Conservation (phyloP, 1,140 invertebrate species). For the Pararge aegeria region DNA sequence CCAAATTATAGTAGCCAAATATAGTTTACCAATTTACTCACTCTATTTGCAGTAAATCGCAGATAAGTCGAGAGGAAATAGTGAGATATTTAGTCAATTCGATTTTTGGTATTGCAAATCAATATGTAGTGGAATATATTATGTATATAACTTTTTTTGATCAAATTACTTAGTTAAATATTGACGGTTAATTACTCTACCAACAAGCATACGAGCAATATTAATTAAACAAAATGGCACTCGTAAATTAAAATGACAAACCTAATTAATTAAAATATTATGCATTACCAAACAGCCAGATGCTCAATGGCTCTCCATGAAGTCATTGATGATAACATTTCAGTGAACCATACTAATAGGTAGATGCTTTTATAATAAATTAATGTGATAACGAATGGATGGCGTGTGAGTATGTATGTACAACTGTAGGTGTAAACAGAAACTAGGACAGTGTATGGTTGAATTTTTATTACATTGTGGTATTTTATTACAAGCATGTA, state of each 20-base stretch:
- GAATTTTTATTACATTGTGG: neutral
- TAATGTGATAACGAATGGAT: constrained; percentile 11
- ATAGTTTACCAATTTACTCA: too few species aligned
- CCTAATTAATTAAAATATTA: neutral
- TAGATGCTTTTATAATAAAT: constrained; percentile 3
- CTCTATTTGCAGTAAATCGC: too few species aligned
- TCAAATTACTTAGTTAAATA: neutral
- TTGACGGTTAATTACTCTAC: neutral
- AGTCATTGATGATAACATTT: constrained; percentile 6
- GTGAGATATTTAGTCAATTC: too few species aligned
- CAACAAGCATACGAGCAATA: neutral
- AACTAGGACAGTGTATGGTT: constrained; percentile 2
- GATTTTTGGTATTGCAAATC: too few species aligned
- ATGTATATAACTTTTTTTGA: too few species aligned
- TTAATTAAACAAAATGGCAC: neutral
- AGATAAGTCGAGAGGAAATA: too few species aligned
- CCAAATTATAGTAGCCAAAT: too few species aligned
- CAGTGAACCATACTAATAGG: constrained; percentile 1
- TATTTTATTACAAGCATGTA: constrained; percentile 1
- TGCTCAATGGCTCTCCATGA: neutral
- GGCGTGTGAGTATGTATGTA: neutral
- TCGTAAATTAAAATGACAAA: neutral
- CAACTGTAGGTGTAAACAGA: constrained; percentile 2
- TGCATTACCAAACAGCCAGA: constrained; percentile 1
- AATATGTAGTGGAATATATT: too few species aligned